Evolutionary conservation across 1,140 invertebrate species (phyloP), one percentile per base, ranked within the genome.

Genomic region (Cecropterus lyciades): DNA sequence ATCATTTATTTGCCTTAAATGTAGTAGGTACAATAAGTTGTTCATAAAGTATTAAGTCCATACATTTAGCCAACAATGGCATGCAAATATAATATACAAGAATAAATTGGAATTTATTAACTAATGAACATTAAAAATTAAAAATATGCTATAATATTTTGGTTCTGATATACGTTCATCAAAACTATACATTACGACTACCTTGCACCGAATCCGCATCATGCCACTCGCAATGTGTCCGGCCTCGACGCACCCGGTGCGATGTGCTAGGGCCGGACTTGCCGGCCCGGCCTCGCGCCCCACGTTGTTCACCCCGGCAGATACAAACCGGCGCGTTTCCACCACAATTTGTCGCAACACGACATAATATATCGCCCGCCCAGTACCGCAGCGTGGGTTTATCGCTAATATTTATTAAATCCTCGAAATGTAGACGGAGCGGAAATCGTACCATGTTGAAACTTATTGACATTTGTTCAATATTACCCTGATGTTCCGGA

Each of bases 291-390:
- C 17, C 20, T 20, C 33, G 10, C 20, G 17, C 46, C 20, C 46
- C 46, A 20, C 46, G 20, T 2, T 24, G 5, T 7, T n/a, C 46
- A 15, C 17, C 11, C 46, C 33, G 46, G 13, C 16, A 24, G 46
- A 49, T 24, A 49, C 27, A 49, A 24, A 43, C n/a, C 40, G 40
- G 10, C 40, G 40, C 46, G 46, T 24, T 49, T 24, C 46, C 46
- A 49, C 37, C 55, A 20, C 55, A 57, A 57, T 57, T 57, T 57
- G 55, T 57, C 40, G 55, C 55, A 57, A 45, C 42, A 46, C 13
- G 40, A 27, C 16, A 27, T 30, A 43, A 57, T 57, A 45, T 45
- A 57, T 57, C 55, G 55, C 17, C 16, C 55, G 42, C 53, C 16
- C 40, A 13, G 43, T 56, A 14, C 15, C 40, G 24, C 24, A 27